Percentiles rank a stretch among this genome's conserved stretches.
Conservation (phyloP, 2,797 vertebrate genomes). For the Manis pentadactyla region DNA sequence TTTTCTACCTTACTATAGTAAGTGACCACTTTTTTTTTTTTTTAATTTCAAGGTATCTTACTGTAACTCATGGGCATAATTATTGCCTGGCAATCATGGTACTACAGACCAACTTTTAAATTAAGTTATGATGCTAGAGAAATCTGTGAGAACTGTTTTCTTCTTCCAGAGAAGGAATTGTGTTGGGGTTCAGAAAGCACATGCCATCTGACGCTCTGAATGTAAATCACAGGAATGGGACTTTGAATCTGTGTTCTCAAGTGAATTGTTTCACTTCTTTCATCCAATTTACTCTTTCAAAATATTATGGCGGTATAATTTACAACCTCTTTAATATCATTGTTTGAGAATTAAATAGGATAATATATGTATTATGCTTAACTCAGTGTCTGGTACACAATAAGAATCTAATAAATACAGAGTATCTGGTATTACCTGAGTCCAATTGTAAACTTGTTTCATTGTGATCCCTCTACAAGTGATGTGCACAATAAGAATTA, state of each 20-base stretch:
- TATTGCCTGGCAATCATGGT: background rate
- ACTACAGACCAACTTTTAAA: background rate
- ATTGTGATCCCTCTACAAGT: background rate
- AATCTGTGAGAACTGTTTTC: background rate
- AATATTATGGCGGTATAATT: background rate
- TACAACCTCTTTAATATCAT: background rate
- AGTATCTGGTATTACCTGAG: background rate
- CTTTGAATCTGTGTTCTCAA: background rate
- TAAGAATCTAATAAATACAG: background rate
- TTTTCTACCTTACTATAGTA: background rate
- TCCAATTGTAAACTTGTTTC: background rate
- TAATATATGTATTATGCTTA: background rate
- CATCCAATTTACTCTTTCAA: background rate
- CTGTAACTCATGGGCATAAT: background rate
- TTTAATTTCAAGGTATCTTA: background rate
- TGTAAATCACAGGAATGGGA: background rate
- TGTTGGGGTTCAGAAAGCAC: background rate
- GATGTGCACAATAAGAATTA: background rate
- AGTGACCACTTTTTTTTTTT: background rate
- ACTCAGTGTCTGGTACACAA: background rate
- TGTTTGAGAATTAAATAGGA: constrained; percentile 11
- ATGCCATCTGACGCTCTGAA: background rate
- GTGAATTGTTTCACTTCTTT: background rate
- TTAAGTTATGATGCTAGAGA: background rate
- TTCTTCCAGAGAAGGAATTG: background rate